Conservation (phyloP, 1,140 invertebrate species). For the Cotesia vestalis region DNA sequence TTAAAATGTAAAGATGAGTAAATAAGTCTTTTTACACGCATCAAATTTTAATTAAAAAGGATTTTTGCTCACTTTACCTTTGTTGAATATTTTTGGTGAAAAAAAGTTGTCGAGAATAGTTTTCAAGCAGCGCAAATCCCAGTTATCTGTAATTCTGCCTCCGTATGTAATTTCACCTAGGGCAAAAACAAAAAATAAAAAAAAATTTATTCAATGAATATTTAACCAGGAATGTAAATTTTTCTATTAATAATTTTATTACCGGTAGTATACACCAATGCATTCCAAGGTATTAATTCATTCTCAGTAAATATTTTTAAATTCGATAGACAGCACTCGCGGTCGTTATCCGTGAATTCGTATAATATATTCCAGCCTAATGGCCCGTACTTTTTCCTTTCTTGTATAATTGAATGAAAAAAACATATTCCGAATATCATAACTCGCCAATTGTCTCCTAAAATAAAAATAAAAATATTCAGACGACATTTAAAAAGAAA, state of each 20-base stretch:
- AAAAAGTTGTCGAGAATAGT: slow-evolving; percentile 86
- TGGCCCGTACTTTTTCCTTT: slow-evolving; percentile 91
- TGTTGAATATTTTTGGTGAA: slow-evolving; percentile 72
- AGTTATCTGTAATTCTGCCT: slow-evolving; percentile 88
- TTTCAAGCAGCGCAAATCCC: slow-evolving; percentile 86
- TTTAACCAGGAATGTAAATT: not conserved
- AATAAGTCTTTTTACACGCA: not conserved
- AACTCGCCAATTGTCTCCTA: slow-evolving; percentile 77
- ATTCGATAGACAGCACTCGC: slow-evolving; percentile 87
- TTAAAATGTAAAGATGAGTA: not conserved
- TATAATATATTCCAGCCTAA: slow-evolving; percentile 96
- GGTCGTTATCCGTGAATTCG: slow-evolving; percentile 89
- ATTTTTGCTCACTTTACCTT: slow-evolving; percentile 44
- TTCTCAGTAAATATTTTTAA: slow-evolving; percentile 81
- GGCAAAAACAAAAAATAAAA: slow-evolving; percentile 36
- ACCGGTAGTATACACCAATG: slow-evolving; percentile 85
- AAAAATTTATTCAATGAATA: slow-evolving; percentile 29
- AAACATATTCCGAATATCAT: slow-evolving; percentile 85
- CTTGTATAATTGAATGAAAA: slow-evolving; percentile 92
- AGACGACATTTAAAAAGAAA: too few species aligned
- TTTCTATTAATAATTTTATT: slow-evolving; percentile 45
- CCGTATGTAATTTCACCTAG: slow-evolving; percentile 88
- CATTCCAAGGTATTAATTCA: slow-evolving; percentile 84
- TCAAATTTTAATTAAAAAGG: slow-evolving; percentile 12
- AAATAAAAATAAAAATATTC: slow-evolving; percentile 61